Conservation (phyloP, 2,797 vertebrate species). For the Pyrocephalus nanus region DNA sequence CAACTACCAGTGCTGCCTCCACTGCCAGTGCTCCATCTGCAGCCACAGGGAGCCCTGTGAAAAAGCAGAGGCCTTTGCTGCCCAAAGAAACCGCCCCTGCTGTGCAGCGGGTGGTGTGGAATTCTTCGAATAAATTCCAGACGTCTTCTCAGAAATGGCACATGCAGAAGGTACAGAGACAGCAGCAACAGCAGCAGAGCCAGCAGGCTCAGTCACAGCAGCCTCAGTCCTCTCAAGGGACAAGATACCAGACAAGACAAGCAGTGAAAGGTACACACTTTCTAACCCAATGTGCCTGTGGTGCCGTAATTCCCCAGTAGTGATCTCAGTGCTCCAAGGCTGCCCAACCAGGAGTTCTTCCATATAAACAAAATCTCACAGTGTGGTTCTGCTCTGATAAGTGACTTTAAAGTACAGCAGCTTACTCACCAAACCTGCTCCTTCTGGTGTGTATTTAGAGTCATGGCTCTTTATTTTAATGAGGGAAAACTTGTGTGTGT, state of each 20-base stretch:
- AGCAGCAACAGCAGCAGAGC: conserved; percentile 83
- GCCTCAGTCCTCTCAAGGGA: conserved; percentile 89
- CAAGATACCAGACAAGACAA: conserved; percentile 97
- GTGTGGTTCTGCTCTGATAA: conserved; percentile 25
- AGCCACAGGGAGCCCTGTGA: conserved; percentile 81
- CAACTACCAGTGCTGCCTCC: conserved; percentile 76
- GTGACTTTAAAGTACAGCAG: conserved; percentile 2
- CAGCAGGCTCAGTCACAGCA: conserved; percentile 77
- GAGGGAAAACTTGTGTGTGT: background rate
- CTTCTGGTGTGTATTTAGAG: conserved; percentile 27
- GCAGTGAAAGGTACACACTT: conserved; percentile 89
- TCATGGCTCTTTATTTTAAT: background rate
- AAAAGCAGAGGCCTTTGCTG: conserved; percentile 96
- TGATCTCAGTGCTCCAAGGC: background rate
- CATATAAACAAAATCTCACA: conserved; percentile 9
- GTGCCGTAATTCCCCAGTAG: background rate
- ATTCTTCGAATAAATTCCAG: conserved; percentile 92
- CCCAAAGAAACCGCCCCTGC: conserved; percentile 92
- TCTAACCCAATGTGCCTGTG: conserved; percentile 16
- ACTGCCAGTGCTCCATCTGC: conserved; percentile 69
- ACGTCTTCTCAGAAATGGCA: conserved; percentile 97
- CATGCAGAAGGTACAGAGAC: conserved; percentile 92
- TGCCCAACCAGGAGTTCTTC: conserved; percentile 15
- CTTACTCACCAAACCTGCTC: background rate
- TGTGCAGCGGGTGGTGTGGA: conserved; percentile 93